Evolutionary conservation across 2,888 invertebrate genomes (phyloP).

Genomic region (Cheilosia soror): DNA sequence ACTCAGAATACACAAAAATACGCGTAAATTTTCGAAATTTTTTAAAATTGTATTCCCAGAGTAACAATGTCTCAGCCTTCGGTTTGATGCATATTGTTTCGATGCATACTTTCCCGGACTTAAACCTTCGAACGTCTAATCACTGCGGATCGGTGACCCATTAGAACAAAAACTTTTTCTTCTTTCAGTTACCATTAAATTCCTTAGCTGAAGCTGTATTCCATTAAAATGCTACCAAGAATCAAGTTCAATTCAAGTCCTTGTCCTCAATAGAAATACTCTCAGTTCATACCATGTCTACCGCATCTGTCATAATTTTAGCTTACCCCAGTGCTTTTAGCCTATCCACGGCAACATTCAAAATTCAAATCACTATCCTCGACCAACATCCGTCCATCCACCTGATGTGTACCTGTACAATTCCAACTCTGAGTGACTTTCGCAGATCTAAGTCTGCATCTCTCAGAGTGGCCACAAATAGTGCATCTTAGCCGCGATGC

Average conservation of each 20-base stretch:
- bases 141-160: too few relatives aligned
- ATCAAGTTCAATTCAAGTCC: neutral
- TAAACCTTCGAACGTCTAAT: too few relatives aligned
- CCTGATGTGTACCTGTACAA: constrained; percentile 35
- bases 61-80: too few relatives aligned
- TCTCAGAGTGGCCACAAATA: constrained; percentile 46
- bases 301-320: constrained; percentile 4
- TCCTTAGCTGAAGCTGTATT: too few relatives aligned
- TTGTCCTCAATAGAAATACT: neutral
- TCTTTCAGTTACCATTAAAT: too few relatives aligned
- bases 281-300: neutral
- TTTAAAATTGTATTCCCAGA: too few relatives aligned
- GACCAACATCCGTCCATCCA: constrained; percentile 38
- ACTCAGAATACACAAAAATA: too few relatives aligned
- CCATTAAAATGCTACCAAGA: neutral
- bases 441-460: constrained; percentile 4
- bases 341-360: neutral
- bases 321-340: neutral
- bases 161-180: too few relatives aligned
- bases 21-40: too few relatives aligned
- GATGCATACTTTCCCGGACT: too few relatives aligned
- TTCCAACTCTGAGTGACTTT: constrained; percentile 46
- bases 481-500: constrained; percentile 28
- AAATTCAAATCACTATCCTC: neutral
- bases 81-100: too few relatives aligned